Evolutionary conservation across 2,797 vertebrate species (phyloP), one percentile per base, ranked within the genome.

Genomic region (Alfaro cultratus): DNA sequence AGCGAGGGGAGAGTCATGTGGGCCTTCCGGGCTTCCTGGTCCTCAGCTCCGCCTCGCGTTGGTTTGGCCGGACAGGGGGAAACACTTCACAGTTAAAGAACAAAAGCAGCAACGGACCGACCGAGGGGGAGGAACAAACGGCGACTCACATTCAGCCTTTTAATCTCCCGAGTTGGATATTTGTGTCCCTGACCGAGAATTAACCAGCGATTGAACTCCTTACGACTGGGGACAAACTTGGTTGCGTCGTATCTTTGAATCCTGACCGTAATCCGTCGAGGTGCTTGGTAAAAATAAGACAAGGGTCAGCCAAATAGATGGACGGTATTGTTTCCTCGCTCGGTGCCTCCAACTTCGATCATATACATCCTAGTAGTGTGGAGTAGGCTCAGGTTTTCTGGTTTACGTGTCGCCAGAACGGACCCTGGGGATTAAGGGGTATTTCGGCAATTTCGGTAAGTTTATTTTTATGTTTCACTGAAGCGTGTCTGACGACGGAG

Each of bases 51-150:
- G 95, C 95, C 94, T 95, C 92, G 94, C 95, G 91, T 95, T 92
- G 94, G 88, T 94, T 91, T 94, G 95, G 90, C 94, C 95, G 95
- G 95, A 96, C 95, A 93, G 94, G 90, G 92, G 92, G 91, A 93
- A 95, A 94, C 94, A 95, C 95, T 95, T 95, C 92, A 92, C 94
- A 91, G 94, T 94, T 89, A 83, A 88, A 95, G 95, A 96, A 96
- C 95, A 96, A 96, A 96, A 95, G 95, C 95, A 90, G 90, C 92
- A 83, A 90, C 94, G 94, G 92, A 88, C 87, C 84, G 87, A 90
- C 86, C 73, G 91, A 71, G 79, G 76, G 86, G 64, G 83, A 80
- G 86, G 82, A 86, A 88, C 88, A 81, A 87, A 80, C 87, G 77
- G 84, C 82, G 87, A 82, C 84, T 77, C 87, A 3, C 16, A 82